Conservation (phyloP, 2,797 vertebrate species). For the Anisognathus igniventris region DNA sequence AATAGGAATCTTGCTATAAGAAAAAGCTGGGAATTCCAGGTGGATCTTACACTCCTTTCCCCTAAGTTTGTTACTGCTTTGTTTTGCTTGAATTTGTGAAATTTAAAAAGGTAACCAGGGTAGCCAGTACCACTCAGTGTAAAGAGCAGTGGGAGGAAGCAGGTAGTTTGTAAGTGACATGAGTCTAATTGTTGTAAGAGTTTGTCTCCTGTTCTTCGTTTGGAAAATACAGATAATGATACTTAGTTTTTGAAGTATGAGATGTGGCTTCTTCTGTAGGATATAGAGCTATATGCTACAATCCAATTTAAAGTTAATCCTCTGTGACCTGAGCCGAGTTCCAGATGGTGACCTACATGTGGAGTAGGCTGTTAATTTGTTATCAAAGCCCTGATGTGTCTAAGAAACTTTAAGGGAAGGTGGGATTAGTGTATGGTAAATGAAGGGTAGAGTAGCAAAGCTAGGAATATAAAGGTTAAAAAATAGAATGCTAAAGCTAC, state of each 20-base stretch:
- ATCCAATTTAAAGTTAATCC: constrained; percentile 11
- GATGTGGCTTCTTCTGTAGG: not conserved
- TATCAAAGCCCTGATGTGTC: not conserved
- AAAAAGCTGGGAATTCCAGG: not conserved
- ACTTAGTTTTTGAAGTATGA: not conserved
- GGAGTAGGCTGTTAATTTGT: not conserved
- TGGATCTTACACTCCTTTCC: not conserved
- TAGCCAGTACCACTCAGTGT: not conserved
- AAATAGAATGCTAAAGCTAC: not conserved
- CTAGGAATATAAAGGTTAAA: not conserved
- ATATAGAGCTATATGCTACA: not conserved
- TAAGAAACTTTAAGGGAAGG: not conserved
- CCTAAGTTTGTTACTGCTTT: not conserved
- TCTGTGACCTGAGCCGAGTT: not conserved
- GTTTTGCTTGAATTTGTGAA: not conserved
- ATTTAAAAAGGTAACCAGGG: not conserved
- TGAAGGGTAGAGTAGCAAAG: not conserved
- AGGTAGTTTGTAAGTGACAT: not conserved
- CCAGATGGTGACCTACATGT: constrained; percentile 35
- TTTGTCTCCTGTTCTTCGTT: not conserved
- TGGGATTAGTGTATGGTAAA: not conserved
- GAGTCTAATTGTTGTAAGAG: not conserved
- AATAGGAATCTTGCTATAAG: not conserved
- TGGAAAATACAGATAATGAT: not conserved
- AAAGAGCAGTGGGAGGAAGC: not conserved